These are phyloP conservation scores for Lathamus discolor DNA, from an alignment of 2,113 vertebrate genomes.

Conservation along the genomic window DNA sequence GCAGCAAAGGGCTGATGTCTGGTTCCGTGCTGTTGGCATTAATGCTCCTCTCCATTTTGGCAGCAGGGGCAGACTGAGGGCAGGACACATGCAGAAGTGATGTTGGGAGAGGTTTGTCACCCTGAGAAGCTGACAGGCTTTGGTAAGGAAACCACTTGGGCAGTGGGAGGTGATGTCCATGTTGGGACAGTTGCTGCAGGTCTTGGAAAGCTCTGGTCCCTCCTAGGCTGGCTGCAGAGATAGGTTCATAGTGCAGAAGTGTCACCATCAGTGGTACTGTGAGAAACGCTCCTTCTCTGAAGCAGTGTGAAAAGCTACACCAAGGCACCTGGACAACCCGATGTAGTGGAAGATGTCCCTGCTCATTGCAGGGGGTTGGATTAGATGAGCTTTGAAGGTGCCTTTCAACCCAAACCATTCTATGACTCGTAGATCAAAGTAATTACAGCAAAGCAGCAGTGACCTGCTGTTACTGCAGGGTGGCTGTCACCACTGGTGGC, in stretches of 20 bases:
- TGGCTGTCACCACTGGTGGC: not conserved
- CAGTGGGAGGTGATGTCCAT: accelerated
- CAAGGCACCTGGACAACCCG: not conserved
- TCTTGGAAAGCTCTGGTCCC: not conserved
- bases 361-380: not conserved
- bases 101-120: not conserved
- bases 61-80: not conserved
- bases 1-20: not conserved
- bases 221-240: not conserved
- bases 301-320: not conserved
- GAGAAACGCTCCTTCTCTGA: not conserved
- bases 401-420: not conserved
- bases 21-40: not conserved
- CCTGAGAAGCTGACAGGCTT: not conserved
- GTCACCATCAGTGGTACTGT: not conserved
- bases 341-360: not conserved
- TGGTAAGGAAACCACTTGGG: not conserved
- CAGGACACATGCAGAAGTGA: not conserved
- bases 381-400: not conserved
- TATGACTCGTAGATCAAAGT: not conserved
- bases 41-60: constrained; percentile 18
- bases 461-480: not conserved
- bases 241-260: not conserved
- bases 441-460: not conserved
- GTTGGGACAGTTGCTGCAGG: not conserved